Evolutionary conservation across 2,113 vertebrate species (phyloP), one percentile per base, ranked within the genome.

Genomic region (Helogale parvula): DNA sequence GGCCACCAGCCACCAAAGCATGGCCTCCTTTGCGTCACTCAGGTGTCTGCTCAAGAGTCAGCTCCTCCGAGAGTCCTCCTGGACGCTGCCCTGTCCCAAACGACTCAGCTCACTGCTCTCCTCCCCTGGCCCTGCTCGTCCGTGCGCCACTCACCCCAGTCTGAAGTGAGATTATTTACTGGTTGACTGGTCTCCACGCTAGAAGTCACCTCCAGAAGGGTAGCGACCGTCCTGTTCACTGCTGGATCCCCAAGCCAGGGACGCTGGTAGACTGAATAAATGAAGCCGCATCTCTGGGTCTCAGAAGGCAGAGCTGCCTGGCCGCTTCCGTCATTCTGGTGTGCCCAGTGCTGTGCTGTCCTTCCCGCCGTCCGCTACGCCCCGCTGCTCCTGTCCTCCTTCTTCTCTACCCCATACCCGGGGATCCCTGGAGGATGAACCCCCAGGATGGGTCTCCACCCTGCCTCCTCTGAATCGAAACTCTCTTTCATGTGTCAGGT

Each of bases 141-240:
- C 68, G n/a, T 0, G 0, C 11, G 0, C 21, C 0, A 2, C 17
- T 74, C 38, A 31, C 1, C 47, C 50, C 57, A 68, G 3, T 4
- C 25, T 3, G 57, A 89, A 86, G 41, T 69, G 25, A 33, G 35
- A 85, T 50, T n/a, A 16, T 9, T 31, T 13, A 35, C 25, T 38
- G 50, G 27, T 54, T 47, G 81, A 29, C 17, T 3, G 5, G 12
- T 25, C 52, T 63, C n/a, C 60, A 15, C 7, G 11, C n/a, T 31
- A 52, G 86, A 47, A 47, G 33, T 21, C 65, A 15, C 41, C 63
- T 87, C 50, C 27, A 2, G 11, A 3, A 79, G n/a, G 71, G 13
- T 38, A 71, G 45, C 0, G 2, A 25, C 38, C 29, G 0, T 57
- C n/a, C 29, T 9, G 31, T 47, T 63, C n/a, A 12, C 15, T 29